Evolutionary conservation across 2,888 invertebrate genomes (phyloP).

Genomic region (Deroplatys truncata): DNA sequence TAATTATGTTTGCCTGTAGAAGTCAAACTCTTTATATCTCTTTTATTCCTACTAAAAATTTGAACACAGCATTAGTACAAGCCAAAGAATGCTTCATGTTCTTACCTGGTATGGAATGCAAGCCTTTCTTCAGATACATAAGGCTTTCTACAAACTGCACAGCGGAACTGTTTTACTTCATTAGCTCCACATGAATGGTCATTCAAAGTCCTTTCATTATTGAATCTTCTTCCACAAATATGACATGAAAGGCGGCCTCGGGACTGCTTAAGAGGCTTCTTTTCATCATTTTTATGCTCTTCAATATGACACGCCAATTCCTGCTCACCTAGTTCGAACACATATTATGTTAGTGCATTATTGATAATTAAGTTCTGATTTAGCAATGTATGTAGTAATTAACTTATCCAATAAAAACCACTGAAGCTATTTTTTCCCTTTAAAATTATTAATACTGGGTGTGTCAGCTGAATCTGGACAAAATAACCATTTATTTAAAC

Average conservation of each 20-base stretch:
- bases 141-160: constrained; percentile 15
- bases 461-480: too few species aligned
- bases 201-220: constrained; percentile 22
- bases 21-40: too few species aligned
- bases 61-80: too few species aligned
- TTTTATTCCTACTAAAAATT: too few species aligned
- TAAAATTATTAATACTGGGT: too few species aligned
- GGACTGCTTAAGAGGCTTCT: neutral
- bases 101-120: constrained; percentile 16
- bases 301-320: constrained; percentile 21
- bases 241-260: constrained; percentile 18
- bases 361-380: neutral
- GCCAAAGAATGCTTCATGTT: neutral
- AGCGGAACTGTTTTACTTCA: constrained; percentile 20
- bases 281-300: constrained; percentile 19
- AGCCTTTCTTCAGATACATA: constrained; percentile 22
- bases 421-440: too few species aligned
- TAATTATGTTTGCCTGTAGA: too few species aligned
- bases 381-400: neutral
- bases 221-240: constrained; percentile 26
- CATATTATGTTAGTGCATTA: neutral
- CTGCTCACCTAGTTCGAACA: constrained; percentile 18
- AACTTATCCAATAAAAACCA: too few species aligned
- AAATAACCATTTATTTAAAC: too few species aligned
- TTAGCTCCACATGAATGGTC: constrained; percentile 19